These are phyloP conservation scores for Epizoanthus illoricatus DNA, from an alignment of 92 coral and sea anemone species.

Conservation along the genomic window DNA sequence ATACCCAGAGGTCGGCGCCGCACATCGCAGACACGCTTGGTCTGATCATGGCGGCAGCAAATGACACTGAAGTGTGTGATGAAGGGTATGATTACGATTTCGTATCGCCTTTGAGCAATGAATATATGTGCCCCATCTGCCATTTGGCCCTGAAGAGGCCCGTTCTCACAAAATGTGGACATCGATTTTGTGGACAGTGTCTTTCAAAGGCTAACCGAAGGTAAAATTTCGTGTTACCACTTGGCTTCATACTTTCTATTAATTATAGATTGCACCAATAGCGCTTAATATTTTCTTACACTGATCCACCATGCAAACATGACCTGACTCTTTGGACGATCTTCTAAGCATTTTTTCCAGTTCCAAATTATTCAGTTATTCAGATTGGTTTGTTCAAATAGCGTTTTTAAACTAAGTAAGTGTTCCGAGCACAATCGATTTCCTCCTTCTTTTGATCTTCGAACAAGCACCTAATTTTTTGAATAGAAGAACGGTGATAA, in stretches of 20 bases:
- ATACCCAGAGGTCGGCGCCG: not conserved
- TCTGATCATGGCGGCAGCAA: conserved; percentile 27
- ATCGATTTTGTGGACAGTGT: conserved; percentile 25
- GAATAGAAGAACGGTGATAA: not conserved
- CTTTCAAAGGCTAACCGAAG: conserved; percentile 17
- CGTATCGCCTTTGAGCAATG: conserved; percentile 14
- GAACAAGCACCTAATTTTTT: not conserved
- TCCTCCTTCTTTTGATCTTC: too few relatives aligned
- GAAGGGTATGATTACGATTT: conserved; percentile 32
- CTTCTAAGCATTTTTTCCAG: not conserved
- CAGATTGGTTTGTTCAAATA: too few relatives aligned
- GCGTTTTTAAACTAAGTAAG: too few relatives aligned
- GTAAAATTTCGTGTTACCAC: not conserved
- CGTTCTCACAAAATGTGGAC: conserved; percentile 36
- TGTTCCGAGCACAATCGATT: too few relatives aligned
- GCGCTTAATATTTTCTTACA: not conserved
- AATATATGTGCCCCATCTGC: conserved; percentile 23
- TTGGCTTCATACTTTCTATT: not conserved
- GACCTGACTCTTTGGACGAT: not conserved
- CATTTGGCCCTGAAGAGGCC: conserved; percentile 14
- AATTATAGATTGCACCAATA: not conserved
- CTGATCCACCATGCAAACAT: not conserved
- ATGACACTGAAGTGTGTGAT: not conserved
- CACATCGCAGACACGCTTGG: not conserved
- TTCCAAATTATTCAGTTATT: too few relatives aligned